Evolutionary conservation across 2,797 vertebrate genomes (phyloP).

Genomic region (Pseudopleuronectes americanus): DNA sequence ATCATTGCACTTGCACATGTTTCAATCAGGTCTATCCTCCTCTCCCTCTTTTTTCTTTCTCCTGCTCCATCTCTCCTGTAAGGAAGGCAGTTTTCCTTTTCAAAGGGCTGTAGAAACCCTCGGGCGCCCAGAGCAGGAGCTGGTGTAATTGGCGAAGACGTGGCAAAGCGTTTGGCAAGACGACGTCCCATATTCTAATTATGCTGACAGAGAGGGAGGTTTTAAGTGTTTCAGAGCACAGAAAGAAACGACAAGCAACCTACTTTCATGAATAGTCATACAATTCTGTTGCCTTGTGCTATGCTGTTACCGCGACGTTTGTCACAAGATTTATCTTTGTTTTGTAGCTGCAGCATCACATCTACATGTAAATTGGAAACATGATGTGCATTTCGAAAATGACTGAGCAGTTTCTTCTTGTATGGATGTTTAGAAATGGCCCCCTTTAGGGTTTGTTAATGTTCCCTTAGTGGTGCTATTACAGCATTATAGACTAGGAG

Average conservation of each 20-base stretch:
- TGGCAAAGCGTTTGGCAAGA: slow-evolving; percentile 52
- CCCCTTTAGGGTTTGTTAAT: slow-evolving; percentile 8
- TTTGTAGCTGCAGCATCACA: slow-evolving; percentile 36
- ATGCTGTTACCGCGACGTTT: slow-evolving; percentile 52
- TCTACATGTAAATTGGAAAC: slow-evolving; percentile 61
- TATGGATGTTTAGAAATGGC: slow-evolving; percentile 25
- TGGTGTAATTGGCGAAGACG: slow-evolving; percentile 61
- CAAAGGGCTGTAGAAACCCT: slow-evolving; percentile 56
- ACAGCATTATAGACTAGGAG: neutral
- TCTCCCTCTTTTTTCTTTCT: slow-evolving; percentile 3
- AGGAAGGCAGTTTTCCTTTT: slow-evolving; percentile 60
- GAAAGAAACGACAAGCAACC: slow-evolving; percentile 20
- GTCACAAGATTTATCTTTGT: slow-evolving; percentile 48
- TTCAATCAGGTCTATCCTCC: slow-evolving; percentile 15
- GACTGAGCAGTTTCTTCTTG: slow-evolving; percentile 25
- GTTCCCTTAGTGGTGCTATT: neutral
- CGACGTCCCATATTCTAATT: slow-evolving; percentile 55
- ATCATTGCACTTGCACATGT: neutral
- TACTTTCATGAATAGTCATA: slow-evolving; percentile 50
- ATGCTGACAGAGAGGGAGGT: slow-evolving; percentile 41
- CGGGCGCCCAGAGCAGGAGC: slow-evolving; percentile 54
- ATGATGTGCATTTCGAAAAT: slow-evolving; percentile 55
- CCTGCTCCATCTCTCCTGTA: slow-evolving; percentile 25
- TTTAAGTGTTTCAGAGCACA: slow-evolving; percentile 31
- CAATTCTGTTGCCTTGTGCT: slow-evolving; percentile 32